These are phyloP conservation scores for Misgurnus anguillicaudatus DNA, from an alignment of 2,113 vertebrate species.

Conservation along the genomic window DNA sequence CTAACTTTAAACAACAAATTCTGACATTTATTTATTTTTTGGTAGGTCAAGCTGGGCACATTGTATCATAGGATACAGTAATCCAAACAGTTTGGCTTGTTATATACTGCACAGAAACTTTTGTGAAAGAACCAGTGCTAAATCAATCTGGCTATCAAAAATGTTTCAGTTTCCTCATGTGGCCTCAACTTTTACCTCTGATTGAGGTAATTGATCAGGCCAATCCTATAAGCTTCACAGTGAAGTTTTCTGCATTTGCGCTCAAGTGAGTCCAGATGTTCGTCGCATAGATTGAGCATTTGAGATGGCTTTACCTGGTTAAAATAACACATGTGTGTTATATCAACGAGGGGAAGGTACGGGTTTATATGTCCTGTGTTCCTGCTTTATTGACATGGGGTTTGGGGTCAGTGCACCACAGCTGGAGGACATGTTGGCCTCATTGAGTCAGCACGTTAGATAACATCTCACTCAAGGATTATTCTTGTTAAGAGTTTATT, in stretches of 20 bases:
- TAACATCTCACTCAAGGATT: not conserved
- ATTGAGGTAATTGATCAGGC: conserved; percentile 1
- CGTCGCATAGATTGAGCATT: conserved; percentile 40
- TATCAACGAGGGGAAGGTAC: not conserved
- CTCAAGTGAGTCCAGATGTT: conserved; percentile 52
- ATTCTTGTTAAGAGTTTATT: not conserved
- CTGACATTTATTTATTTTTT: too few relatives aligned
- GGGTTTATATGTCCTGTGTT: not conserved
- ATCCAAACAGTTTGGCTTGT: too few relatives aligned
- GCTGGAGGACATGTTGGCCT: not conserved
- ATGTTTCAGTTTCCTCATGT: not conserved
- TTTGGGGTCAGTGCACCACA: not conserved
- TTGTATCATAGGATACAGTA: too few relatives aligned
- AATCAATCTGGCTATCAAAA: not conserved
- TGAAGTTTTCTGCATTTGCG: conserved; percentile 21
- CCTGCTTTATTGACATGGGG: not conserved
- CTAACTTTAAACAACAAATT: too few relatives aligned
- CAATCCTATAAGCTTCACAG: conserved; percentile 5
- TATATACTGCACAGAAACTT: too few relatives aligned
- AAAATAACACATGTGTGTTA: conserved; percentile 43
- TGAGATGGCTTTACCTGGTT: conserved; percentile 35
- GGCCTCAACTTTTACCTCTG: conserved; percentile 24
- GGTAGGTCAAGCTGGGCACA: too few relatives aligned
- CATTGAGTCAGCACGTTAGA: not conserved
- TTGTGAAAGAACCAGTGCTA: not conserved